Conservation (phyloP, 92 coral and sea anemone species). For the Epizoanthus ramosus region DNA sequence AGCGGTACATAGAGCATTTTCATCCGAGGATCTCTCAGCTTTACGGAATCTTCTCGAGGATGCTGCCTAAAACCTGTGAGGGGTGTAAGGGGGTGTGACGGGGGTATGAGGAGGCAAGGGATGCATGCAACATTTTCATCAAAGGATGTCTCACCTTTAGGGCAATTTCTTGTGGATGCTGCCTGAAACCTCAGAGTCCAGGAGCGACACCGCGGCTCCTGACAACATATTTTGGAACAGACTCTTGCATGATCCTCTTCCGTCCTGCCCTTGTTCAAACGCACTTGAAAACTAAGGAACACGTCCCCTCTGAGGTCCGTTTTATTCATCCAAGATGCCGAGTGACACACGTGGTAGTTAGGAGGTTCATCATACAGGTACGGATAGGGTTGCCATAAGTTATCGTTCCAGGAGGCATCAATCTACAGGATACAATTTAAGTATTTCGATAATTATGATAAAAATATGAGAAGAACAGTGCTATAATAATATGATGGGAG, state of each 20-base stretch:
- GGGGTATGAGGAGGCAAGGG: too few species aligned
- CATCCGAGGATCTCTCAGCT: too few species aligned
- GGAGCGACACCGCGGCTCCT: slow-evolving; percentile 79
- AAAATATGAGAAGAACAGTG: too few species aligned
- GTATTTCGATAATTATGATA: too few species aligned
- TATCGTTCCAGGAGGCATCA: slow-evolving; percentile 79
- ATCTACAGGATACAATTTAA: slow-evolving; percentile 39
- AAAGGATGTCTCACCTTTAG: slow-evolving; percentile 61
- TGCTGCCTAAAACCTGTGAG: too few species aligned
- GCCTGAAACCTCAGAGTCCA: slow-evolving; percentile 84
- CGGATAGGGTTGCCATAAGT: slow-evolving; percentile 74
- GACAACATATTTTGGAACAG: slow-evolving; percentile 85
- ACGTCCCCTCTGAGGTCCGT: slow-evolving; percentile 90
- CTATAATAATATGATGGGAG: too few species aligned
- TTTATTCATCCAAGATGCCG: slow-evolving; percentile 72
- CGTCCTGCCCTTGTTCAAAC: slow-evolving; percentile 72
- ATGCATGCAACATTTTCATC: not conserved
- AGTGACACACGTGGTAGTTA: slow-evolving; percentile 64
- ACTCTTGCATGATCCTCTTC: slow-evolving; percentile 75
- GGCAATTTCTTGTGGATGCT: slow-evolving; percentile 81
- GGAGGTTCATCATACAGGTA: slow-evolving; percentile 82
- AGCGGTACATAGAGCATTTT: too few species aligned
- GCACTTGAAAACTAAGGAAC: slow-evolving; percentile 86
- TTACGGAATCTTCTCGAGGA: too few species aligned
- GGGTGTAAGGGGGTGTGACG: too few species aligned